phyloP scores from a whole-genome alignment of 2,797 vertebrate genomes.

The Brotogeris chrysoptera region DNA sequence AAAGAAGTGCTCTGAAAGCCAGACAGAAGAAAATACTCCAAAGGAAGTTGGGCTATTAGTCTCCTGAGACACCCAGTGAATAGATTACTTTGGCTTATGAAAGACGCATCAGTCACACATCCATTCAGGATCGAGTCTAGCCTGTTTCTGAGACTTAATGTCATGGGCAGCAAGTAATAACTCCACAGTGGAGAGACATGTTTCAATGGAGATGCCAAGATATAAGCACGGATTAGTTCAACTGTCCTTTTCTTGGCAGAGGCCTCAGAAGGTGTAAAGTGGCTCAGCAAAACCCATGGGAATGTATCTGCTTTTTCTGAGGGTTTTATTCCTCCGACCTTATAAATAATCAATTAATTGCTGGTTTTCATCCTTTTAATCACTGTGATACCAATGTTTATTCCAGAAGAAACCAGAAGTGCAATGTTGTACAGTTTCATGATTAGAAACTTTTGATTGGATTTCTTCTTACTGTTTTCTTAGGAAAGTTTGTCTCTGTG shows the following conservation, averaged over 20 bases:
- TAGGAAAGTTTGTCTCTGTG: neutral
- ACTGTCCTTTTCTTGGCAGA: constrained; percentile 15
- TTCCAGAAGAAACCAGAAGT: neutral
- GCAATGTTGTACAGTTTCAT: neutral
- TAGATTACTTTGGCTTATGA: constrained; percentile 39
- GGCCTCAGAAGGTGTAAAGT: neutral
- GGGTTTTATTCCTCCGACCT: neutral
- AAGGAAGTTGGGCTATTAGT: constrained; percentile 3
- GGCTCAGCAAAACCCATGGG: neutral
- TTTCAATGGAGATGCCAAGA: constrained; percentile 20
- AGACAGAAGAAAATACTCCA: neutral
- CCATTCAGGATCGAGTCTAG: neutral
- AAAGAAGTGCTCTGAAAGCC: constrained; percentile 3
- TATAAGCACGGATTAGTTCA: neutral
- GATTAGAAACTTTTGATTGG: neutral
- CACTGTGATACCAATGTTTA: neutral
- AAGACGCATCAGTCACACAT: constrained; percentile 47
- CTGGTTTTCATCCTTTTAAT: neutral
- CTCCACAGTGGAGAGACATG: neutral
- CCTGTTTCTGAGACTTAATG: constrained; percentile 42
- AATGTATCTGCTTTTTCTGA: neutral
- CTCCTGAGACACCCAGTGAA: neutral
- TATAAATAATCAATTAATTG: neutral
- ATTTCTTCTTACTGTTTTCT: neutral
- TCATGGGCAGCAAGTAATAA: constrained; percentile 36